Evolutionary conservation across 2,888 invertebrate species (phyloP).

Genomic region (Cantharis rustica): DNA sequence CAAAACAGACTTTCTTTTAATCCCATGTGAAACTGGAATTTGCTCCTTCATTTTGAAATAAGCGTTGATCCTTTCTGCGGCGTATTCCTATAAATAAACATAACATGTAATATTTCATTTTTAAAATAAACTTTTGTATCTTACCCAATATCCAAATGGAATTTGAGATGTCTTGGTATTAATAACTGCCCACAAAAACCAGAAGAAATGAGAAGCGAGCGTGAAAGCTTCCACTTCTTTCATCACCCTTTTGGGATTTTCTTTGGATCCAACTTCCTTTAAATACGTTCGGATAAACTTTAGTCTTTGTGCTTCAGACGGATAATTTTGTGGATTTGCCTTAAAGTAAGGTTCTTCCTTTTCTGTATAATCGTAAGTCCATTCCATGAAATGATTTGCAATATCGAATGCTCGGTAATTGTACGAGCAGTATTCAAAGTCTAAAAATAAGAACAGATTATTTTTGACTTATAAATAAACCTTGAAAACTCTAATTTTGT

Average conservation of each 20-base stretch:
- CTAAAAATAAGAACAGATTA: slow-evolving; percentile 50
- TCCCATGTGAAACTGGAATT: background rate
- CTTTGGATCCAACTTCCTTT: slow-evolving; percentile 46
- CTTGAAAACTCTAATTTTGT: background rate
- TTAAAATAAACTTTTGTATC: slow-evolving; percentile 35
- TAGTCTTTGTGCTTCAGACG: slow-evolving; percentile 76
- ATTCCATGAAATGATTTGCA: slow-evolving; percentile 94
- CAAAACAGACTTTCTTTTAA: slow-evolving; percentile 13
- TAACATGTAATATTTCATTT: background rate
- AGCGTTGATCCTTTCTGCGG: slow-evolving; percentile 41
- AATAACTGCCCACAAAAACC: slow-evolving; percentile 91
- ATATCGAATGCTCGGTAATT: slow-evolving; percentile 92
- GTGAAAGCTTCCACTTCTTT: slow-evolving; percentile 83
- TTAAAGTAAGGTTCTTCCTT: slow-evolving; percentile 77
- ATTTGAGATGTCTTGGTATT: slow-evolving; percentile 88
- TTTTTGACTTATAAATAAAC: background rate
- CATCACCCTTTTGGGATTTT: slow-evolving; percentile 47
- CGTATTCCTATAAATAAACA: slow-evolving; percentile 46
- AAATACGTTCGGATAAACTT: slow-evolving; percentile 65
- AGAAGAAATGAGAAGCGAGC: slow-evolving; percentile 89
- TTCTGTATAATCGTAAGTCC: slow-evolving; percentile 87
- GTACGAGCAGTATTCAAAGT: slow-evolving; percentile 95
- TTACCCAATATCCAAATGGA: slow-evolving; percentile 93
- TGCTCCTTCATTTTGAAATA: slow-evolving; percentile 44
- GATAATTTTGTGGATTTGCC: slow-evolving; percentile 70